phyloP scores from a whole-genome alignment of 2,113 vertebrate species.

The Centropus bengalensis region DNA sequence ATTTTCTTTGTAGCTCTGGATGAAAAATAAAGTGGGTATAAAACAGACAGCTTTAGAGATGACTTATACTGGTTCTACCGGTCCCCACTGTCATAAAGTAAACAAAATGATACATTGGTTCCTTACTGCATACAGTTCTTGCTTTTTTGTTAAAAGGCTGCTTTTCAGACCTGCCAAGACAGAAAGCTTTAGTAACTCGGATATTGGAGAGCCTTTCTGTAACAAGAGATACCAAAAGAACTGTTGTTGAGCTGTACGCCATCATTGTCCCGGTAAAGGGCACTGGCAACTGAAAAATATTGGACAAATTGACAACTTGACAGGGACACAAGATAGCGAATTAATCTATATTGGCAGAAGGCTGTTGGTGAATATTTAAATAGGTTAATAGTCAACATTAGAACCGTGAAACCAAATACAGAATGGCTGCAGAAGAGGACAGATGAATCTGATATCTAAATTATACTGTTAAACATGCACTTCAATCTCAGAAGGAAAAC shows the following conservation, averaged over 20 bases:
- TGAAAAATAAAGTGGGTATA: neutral
- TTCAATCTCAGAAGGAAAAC: constrained; percentile 37
- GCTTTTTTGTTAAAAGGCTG: neutral
- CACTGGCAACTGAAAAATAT: constrained; percentile 48
- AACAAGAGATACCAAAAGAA: neutral
- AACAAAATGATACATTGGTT: neutral
- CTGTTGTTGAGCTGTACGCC: neutral
- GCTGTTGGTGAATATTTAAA: constrained; percentile 73
- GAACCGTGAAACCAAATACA: constrained; percentile 60
- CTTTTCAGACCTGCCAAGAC: neutral
- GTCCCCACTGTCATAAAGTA: neutral
- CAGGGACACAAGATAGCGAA: neutral
- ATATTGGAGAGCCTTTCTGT: neutral
- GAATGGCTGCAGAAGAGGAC: constrained; percentile 23
- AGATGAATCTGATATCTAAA: constrained; percentile 52
- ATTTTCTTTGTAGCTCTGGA: neutral
- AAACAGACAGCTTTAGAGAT: neutral
- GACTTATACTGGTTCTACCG: neutral
- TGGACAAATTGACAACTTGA: constrained; percentile 64
- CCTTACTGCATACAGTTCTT: neutral
- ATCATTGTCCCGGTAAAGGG: constrained; percentile 42
- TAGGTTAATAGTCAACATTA: constrained; percentile 65
- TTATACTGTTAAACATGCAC: neutral
- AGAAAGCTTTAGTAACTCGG: neutral
- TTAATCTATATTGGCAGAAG: constrained; percentile 64